Base-by-base conservation (phyloP, 2,113 vertebrate genomes). In the Eonycteris spelaea region DNA sequence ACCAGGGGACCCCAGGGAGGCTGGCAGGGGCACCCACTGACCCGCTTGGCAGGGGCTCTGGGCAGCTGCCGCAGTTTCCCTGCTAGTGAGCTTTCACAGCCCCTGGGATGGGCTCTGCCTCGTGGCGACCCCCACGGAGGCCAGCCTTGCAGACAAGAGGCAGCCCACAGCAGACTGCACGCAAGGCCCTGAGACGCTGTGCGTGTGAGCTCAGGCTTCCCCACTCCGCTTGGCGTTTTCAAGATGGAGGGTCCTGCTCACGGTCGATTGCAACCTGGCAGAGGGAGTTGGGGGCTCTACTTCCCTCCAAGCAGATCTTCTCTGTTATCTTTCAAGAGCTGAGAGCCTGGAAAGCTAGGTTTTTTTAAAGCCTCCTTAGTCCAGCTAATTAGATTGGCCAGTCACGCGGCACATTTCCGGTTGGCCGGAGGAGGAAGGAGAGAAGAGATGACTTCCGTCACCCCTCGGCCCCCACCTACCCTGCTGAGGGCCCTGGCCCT, bases 331-430 rank as follows among this genome's bases (percentile, higher is more conserved):
- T 82, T 96, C 51, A 80, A 35, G 92, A 95, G n/a, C 90, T 78
- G 8, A 61, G 95, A 82, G 88, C 80, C 92, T 95, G 86, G 78
- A 88, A 94, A 90, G 63, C 18, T 79, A 26, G 91, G 75, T 68
- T 6, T 14, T 90, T 86, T 91, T 83, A 48, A 90, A 96, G 43
- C 82, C 91, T 70, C 91, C 21, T 45, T 61, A 90, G 86, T 92
- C 97, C 68, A 91, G 90, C 89, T 97, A 84, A 97, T 97, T 97
- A 98, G 89, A 95, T 67, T 74, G 90, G 97, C 94, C 1, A 11
- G 88, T n/a, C 33, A 14, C 80, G 51, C 1, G 77, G 86, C 74
- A 68, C 95, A 0, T 57, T 73, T 96, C 91, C 86, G 97, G 53
- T 79, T 94, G 92, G 28, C 67, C 53, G 11, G 30, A 45, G 45